Percentiles rank a stretch among this genome's conserved stretches.
phyloP scores from a whole-genome alignment of 1,140 invertebrate genomes.

The Drosophila ohnishii region DNA sequence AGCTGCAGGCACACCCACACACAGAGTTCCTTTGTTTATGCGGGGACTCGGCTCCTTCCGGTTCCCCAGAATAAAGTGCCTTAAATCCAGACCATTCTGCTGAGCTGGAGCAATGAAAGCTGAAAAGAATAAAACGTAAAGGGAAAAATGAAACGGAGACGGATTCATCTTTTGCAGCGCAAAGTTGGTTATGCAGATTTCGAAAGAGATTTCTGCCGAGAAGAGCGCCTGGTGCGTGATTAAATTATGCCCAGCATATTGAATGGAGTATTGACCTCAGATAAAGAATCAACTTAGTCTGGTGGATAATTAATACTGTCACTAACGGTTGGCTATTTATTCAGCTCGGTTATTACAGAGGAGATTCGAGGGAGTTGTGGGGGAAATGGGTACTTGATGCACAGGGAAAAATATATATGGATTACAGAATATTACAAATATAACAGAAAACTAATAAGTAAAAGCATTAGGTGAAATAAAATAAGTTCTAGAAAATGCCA shows the following conservation, averaged over 20 bases:
- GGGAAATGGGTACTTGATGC: neutral
- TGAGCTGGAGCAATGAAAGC: conserved; percentile 16
- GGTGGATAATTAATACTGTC: conserved; percentile 6
- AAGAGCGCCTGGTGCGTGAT: conserved; percentile 23
- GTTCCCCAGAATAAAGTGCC: conserved; percentile 20
- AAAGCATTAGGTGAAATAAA: neutral
- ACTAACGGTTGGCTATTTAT: neutral
- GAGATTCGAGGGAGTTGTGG: neutral
- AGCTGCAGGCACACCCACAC: conserved; percentile 53
- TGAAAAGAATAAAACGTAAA: conserved; percentile 17
- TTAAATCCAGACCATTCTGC: conserved; percentile 18
- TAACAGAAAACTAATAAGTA: neutral
- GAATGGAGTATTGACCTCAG: conserved; percentile 19
- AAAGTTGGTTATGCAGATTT: conserved; percentile 66
- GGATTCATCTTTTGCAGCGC: conserved; percentile 34
- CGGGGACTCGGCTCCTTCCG: conserved; percentile 19
- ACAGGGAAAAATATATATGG: neutral
- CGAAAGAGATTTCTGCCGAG: conserved; percentile 22
- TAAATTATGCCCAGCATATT: conserved; percentile 15
- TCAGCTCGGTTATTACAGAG: conserved; percentile 4
- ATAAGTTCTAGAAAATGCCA: neutral
- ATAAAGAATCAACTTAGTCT: neutral
- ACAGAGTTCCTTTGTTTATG: conserved; percentile 71
- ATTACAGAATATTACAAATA: neutral
- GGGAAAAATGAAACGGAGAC: conserved; percentile 12